phyloP scores from a whole-genome alignment of 2,113 vertebrate species.

The Notechis scutatus region DNA sequence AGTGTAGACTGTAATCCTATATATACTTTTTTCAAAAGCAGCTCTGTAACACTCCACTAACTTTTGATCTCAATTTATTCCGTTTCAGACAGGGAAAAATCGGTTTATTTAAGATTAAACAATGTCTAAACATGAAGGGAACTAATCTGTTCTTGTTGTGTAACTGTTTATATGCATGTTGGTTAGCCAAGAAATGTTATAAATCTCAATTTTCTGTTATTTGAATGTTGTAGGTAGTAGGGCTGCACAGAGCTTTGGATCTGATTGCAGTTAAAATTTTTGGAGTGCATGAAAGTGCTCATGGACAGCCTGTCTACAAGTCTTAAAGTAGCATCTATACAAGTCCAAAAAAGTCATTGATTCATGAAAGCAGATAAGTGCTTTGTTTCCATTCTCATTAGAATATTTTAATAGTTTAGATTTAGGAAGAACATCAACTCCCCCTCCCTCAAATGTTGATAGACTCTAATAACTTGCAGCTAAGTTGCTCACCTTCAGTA shows the following conservation, averaged over 20 bases:
- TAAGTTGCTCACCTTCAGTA: neutral
- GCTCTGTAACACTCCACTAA: neutral
- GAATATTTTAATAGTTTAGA: neutral
- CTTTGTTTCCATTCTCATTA: neutral
- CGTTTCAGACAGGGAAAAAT: neutral
- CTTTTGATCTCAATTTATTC: neutral
- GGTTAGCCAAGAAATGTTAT: neutral
- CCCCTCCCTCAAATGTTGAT: neutral
- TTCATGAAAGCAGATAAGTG: neutral
- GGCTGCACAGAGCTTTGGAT: neutral
- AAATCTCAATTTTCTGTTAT: neutral
- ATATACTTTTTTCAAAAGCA: neutral
- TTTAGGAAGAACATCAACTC: neutral
- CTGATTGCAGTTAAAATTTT: neutral
- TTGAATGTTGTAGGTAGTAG: neutral
- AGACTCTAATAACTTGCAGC: neutral
- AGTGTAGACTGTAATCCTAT: neutral
- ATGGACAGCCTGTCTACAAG: neutral
- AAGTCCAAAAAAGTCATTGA: neutral
- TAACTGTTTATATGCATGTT: neutral
- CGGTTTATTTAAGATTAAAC: neutral
- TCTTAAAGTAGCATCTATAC: neutral
- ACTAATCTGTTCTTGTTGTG: neutral
- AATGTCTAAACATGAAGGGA: neutral
- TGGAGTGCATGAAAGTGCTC: neutral